Evolutionary conservation across 2,113 vertebrate species (phyloP).

Genomic region (Pao palembangensis): DNA sequence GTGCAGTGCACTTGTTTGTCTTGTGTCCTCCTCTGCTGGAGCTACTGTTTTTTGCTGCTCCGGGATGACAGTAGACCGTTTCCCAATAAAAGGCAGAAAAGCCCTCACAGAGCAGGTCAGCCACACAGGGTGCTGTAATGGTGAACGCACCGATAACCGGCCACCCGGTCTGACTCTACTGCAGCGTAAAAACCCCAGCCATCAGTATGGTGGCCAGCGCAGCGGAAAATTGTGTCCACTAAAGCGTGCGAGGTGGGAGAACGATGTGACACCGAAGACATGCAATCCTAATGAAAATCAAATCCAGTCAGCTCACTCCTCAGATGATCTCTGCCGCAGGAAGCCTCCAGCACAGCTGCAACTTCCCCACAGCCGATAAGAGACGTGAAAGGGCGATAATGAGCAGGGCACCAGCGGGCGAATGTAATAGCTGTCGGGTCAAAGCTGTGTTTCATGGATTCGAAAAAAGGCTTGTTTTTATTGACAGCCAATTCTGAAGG

Average conservation of each 20-base stretch:
- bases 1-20: constrained; percentile 20
- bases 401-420: constrained; percentile 6
- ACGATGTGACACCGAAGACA: constrained; percentile 70
- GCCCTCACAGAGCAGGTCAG: constrained; percentile 50
- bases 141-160: constrained; percentile 59
- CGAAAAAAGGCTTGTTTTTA: constrained; percentile 3
- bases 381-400: constrained; percentile 40
- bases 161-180: constrained; percentile 47
- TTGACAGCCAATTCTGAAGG: constrained; percentile 5
- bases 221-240: constrained; percentile 75
- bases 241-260: constrained; percentile 65
- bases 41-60: constrained; percentile 30
- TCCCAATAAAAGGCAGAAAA: constrained; percentile 37
- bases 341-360: constrained; percentile 26
- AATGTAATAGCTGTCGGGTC: neutral
- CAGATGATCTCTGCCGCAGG: constrained; percentile 24
- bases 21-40: constrained; percentile 32
- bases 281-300: constrained; percentile 75
- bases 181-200: constrained; percentile 54
- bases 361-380: constrained; percentile 39
- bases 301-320: constrained; percentile 53
- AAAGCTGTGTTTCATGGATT: constrained; percentile 3
- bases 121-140: constrained; percentile 35
- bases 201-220: constrained; percentile 55
- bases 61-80: constrained; percentile 26